Base-by-base conservation (phyloP, 1,140 invertebrate species). In the Saccostrea cuccullata region DNA sequence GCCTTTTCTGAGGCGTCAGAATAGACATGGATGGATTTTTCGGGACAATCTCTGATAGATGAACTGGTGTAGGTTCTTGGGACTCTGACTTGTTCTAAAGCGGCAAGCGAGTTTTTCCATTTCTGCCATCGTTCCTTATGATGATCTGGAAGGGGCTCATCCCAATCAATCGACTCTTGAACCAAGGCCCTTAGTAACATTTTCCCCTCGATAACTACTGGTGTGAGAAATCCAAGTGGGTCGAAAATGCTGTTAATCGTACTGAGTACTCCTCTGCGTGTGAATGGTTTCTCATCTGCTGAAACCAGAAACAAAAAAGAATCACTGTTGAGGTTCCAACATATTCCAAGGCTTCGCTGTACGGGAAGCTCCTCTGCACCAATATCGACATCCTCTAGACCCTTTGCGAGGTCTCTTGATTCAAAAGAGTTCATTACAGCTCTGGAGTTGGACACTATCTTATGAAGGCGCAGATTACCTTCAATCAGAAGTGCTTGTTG, bases 41-140 rank as follows among this genome's bases (percentile, higher is more conserved):
- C 15, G 26, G 94, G 93, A 89, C 95, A 94, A 94, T 94, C 95
- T 84, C 90, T 91, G 15, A 94, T 4, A 86, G 92, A 91, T 86
- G 88, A 55, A 60, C 26, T 17, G n/a, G 82, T 11, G n/a, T 77
- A 89, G 20, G 70, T 77, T 15, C 89, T 23, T 40, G 85, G 89
- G n/a, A 89, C 60, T 23, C 64, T 8, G n/a, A 88, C 55, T 20
- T 55, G 20, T 17, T 82, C 56, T 6, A 91, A 26, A 9, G 30
- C 70, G 17, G 17, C 23, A 17, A 91, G 23, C 23, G 89, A 85
- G 20, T 82, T n/a, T 40, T 40, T 89, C 90, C 89, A 91, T 0
- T 17, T 2, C 11, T 84, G 26, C 91, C 91, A 92, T 83, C 30
- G 47, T 47, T 70, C 15, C 15, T 4, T 13, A 36, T 70, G 60